Base-by-base conservation (phyloP, 2,113 vertebrate genomes). In the Candoia aspera region DNA sequence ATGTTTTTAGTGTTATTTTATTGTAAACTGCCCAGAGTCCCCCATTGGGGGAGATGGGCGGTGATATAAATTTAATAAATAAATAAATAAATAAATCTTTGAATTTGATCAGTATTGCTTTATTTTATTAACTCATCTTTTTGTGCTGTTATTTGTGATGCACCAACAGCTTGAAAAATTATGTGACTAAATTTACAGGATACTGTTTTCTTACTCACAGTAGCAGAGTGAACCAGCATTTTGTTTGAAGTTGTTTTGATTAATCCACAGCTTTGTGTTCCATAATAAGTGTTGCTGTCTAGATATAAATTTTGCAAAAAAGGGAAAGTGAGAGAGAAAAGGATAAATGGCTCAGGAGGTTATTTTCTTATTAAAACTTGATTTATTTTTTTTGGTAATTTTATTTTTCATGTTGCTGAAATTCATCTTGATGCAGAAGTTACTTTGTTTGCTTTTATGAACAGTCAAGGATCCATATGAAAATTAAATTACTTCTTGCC, bases 271-370 rank as follows among this genome's bases (percentile, higher is more conserved):
- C 59, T 90, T 6, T 60, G 4, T 93, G 90, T 93, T 92, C 42
- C 93, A 60, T 17, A 62, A 54, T 60, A 17, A n/a, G 6, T 88
- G 62, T 89, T 90, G 24, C 8, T 91, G 93, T 93, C 87, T 83
- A 88, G 42, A 57, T 49, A 13, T 86, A 57, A 83, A 10, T 13
- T 92, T 92, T 85, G 33, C n/a, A 37, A 19, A 79, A 79, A 79
- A 37, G 15, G n/a, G 13, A 17, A 33, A 33, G 13, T 49, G 49
- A 73, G 64, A 33, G 64, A 68, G 11, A 68, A 11, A n/a, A 33
- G 17, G 29, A 73, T 19, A 73, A 0, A 37, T 37, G n/a, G 33
- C 11, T 90, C 2, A 55, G 24, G 37, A 13, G 90, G 5, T 73
- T 33, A 12, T 68, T 73, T 73, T 73, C 15, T 26, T 11, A 26